Evolutionary conservation across 1,140 invertebrate species (phyloP), one percentile per base, ranked within the genome.

Genomic region (Leptopilina clavipes): DNA sequence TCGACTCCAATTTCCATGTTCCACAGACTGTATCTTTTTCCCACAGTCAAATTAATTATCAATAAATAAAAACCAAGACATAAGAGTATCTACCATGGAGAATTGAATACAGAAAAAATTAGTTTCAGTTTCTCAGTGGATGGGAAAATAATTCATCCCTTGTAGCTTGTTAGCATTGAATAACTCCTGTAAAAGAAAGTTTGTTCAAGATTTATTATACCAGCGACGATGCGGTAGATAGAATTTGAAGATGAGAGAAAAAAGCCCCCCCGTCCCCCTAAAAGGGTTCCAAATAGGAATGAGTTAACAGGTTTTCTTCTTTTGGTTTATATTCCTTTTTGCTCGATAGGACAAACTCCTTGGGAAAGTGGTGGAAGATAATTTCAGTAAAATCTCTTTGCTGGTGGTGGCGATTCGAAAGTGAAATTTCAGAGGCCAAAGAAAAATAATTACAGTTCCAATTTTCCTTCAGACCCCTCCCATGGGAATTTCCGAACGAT

Each of bases 381-480:
- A 82, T 80, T 78, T 76, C 54, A 14, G 59, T 19, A 44, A 18
- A 75, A 52, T 72, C 77, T 77, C 81, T 82, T 78, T 77, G 65
- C 78, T 65, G 76, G 1, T 31, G 25, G 17, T 43, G 65, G 72
- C 77, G 78, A 79, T 82, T 82, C 77, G 76, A 74, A 78, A 81
- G 79, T 80, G 79, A 82, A 83, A 81, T 79, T 82, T 78, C 73
- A 75, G 76, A 80, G 78, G 75, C 78, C 72, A 79, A 84, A 83
- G 81, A 82, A 83, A 86, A 86, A 86, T 86, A 87, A 87, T 87
- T 87, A 83, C 81, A 80, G 79, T 86, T 85, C 75, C 84, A 83
- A 87, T 87, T 82, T 86, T 76, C 78, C 25, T 31, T 73, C n/a
- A 76, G 78, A 70, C 79, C 79, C 37, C 37, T 9, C 79, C 10